Evolutionary conservation across 2,113 vertebrate species (phyloP), one percentile per base, ranked within the genome.

Genomic region (Engystomops pustulosus): DNA sequence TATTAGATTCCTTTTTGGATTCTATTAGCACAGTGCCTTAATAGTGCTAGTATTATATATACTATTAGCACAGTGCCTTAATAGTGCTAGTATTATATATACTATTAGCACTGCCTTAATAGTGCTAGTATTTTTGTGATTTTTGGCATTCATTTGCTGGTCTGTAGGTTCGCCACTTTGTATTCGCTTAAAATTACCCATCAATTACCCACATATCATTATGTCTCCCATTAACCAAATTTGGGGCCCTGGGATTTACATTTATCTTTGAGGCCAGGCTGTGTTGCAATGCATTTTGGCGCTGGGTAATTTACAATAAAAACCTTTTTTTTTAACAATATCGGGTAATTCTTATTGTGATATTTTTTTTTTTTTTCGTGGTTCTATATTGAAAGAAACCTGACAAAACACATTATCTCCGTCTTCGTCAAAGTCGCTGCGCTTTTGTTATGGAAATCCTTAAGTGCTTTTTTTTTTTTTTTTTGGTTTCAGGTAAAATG

Each of bases 381-480:
- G 17, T 53, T 53, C 30, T 20, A 20, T 7, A 74, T 49, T 23
- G 41, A 14, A 58, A 41, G n/a, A 44, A 30, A 38, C 55, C 55
- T 32, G 55, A 67, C 77, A 79, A 67, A 67, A 79, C 58, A 30
- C 77, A 58, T 79, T 62, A 45, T 79, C 58, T 79, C 8, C 15
- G 9, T 36, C 25, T 27, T 20, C n/a, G 41, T 62, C 55, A 6
- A 32, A 10, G 58, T 79, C 18, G 14, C 58, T 67, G 58, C 36
- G 58, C 77, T 67, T 79, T 79, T 79, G 36, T 79, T 65, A 79
- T 79, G 77, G 77, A 67, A 79, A 62, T 79, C 36, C 17, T 44
- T 65, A 47, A 79, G 53, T 67, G 51, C 58, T 79, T 79, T n/a
- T n/a, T n/a, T n/a, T n/a, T n/a, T n/a, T n/a, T n/a, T n/a, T n/a